Evolutionary conservation across 2,888 invertebrate species (phyloP), one percentile per base, ranked within the genome.

Genomic region (Drosophila bunnanda): DNA sequence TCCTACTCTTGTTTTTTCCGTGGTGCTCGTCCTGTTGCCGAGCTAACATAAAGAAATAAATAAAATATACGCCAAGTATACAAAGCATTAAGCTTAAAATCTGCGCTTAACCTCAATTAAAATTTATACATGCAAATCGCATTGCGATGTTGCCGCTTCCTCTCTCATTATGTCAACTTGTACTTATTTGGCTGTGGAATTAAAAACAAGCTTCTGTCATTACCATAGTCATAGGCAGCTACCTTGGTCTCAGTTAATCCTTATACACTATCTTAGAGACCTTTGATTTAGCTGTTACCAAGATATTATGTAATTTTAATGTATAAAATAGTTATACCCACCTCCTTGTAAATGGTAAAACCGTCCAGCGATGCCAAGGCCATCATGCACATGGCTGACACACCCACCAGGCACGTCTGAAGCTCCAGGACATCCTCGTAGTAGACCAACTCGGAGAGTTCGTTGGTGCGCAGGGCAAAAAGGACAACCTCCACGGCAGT

Each of bases 271-370:
- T 1, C 48, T 15, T 3, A 7, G 13, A 20, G 17, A 36, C 13
- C 2, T 36, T 2, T 5, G 28, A 17, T 30, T 20, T 41, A 60
- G 2, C 25, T n/a, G n/a, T 10, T 17, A 12, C 1, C n/a, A 2
- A 12, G n/a, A 12, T 5, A 13, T 10, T 28, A 28, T 28, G 6
- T 30, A 0, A 48, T 22, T 22, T 17, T n/a, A 50, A 7, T 2
- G 13, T 9, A 13, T 0, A 50, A 30, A 20, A 32, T 20, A 22
- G 3, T 15, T 10, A 2, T 8, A 5, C 88, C 80, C 50, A 92
- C 92, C 91, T 92, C 91, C 72, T 91, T 92, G 57, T 92, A 92
- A 55, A 92, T 84, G 8, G 92, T 89, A 61, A 83, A 90, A 6
- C 88, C 91, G 76, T 92, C 92, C 57, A 89, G 70, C 17, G 65